Conservation (phyloP, 2,888 invertebrate genomes). For the Alviniconcha strummeri region DNA sequence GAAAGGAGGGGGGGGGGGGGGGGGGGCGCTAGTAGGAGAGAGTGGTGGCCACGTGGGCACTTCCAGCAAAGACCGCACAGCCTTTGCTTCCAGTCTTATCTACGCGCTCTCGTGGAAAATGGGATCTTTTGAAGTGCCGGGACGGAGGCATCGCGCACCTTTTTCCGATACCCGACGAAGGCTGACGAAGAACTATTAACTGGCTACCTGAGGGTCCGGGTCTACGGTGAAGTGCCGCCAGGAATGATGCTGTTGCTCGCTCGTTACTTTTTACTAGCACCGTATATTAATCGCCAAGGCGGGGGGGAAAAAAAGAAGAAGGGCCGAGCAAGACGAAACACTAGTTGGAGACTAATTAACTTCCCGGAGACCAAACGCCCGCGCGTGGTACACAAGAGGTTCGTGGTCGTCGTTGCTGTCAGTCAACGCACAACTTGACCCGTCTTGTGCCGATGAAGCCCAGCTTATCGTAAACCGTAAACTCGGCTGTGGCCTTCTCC, state of each 20-base stretch:
- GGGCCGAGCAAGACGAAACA: not conserved
- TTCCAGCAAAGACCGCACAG: too few species aligned
- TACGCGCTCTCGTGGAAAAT: conserved; percentile 10
- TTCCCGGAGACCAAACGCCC: not conserved
- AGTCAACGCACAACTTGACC: too few species aligned
- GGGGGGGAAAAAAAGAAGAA: not conserved
- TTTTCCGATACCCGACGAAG: not conserved
- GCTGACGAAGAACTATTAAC: not conserved
- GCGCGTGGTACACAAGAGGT: too few species aligned
- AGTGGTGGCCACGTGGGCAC: too few species aligned
- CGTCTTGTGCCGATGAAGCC: too few species aligned
- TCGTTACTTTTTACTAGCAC: not conserved
- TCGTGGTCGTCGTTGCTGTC: too few species aligned
- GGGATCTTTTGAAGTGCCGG: conserved; percentile 16
- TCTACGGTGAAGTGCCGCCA: not conserved
- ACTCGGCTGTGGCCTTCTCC: too few species aligned
- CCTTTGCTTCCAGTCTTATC: conserved; percentile 2
- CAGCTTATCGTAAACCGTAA: too few species aligned
- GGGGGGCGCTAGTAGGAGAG: too few species aligned
- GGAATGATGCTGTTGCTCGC: not conserved
- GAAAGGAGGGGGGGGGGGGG: too few species aligned
- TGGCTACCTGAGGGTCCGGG: not conserved
- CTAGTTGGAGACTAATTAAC: conserved; percentile 14
- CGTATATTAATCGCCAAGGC: not conserved
- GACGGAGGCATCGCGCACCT: not conserved